Conservation (phyloP, 2,113 vertebrate species). For the Callospermophilus lateralis region DNA sequence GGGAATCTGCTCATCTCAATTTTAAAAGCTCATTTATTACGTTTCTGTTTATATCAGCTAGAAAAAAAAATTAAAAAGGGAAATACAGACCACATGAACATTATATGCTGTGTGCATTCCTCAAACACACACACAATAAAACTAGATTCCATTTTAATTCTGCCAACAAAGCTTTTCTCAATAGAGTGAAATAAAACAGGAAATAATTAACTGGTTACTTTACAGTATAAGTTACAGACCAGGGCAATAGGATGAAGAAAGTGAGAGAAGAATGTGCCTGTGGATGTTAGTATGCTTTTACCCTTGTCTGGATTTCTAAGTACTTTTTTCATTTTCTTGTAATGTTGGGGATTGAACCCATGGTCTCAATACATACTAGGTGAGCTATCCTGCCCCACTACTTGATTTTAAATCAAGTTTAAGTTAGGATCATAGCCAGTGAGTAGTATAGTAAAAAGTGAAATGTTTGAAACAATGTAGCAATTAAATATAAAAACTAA, state of each 20-base stretch:
- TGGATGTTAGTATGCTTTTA: conserved; percentile 30
- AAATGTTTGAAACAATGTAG: conserved; percentile 61
- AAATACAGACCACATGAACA: background rate
- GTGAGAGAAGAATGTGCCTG: conserved; percentile 66
- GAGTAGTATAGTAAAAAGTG: conserved; percentile 52
- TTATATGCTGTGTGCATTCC: background rate
- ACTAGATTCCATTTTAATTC: conserved; percentile 49
- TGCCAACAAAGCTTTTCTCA: conserved; percentile 60
- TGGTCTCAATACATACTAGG: background rate
- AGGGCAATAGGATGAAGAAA: conserved; percentile 42
- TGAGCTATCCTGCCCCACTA: too few species aligned
- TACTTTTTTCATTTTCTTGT: background rate
- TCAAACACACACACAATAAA: conserved; percentile 20
- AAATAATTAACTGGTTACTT: conserved; percentile 74
- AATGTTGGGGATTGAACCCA: background rate
- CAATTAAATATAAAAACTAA: conserved; percentile 63
- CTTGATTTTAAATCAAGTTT: conserved; percentile 75
- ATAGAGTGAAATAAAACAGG: conserved; percentile 42
- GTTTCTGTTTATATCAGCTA: conserved; percentile 34
- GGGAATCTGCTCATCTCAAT: conserved; percentile 17
- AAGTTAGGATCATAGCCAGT: conserved; percentile 53
- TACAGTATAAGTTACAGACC: conserved; percentile 54
- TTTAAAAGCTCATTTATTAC: conserved; percentile 46
- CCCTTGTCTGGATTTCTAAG: conserved; percentile 37
- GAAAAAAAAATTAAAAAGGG: background rate